These are phyloP conservation scores for Augochlorella aurata DNA, from an alignment of 2,888 invertebrate species.

Conservation along the genomic window DNA sequence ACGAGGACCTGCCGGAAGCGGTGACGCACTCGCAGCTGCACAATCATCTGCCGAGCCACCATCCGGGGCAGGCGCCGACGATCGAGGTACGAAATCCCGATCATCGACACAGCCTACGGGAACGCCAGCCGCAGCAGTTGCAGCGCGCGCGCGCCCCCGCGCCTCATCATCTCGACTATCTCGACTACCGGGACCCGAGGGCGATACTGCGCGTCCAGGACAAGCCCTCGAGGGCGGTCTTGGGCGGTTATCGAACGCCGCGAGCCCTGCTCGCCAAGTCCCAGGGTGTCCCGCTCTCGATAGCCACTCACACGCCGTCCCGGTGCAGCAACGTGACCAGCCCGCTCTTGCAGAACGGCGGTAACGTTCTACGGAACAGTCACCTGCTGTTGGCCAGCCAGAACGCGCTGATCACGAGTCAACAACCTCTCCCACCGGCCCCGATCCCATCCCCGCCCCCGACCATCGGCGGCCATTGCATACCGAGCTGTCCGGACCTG, in stretches of 20 bases:
- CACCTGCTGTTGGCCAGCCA: conserved; percentile 65
- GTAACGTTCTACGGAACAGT: conserved; percentile 57
- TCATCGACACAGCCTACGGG: conserved; percentile 71
- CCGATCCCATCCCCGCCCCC: neutral
- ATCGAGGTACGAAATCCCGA: conserved; percentile 79
- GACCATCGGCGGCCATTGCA: neutral
- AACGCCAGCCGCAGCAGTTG: conserved; percentile 63
- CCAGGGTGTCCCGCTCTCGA: conserved; percentile 72
- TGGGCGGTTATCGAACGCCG: conserved; percentile 78
- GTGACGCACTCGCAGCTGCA: conserved; percentile 82
- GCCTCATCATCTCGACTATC: conserved; percentile 79
- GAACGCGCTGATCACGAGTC: conserved; percentile 70
- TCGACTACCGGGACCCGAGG: conserved; percentile 80
- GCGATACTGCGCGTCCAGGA: conserved; percentile 77
- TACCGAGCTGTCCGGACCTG: conserved; percentile 18
- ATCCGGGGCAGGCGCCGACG: conserved; percentile 76
- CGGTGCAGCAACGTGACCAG: conserved; percentile 39
- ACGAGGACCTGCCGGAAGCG: conserved; percentile 91
- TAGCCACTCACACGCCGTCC: conserved; percentile 68
- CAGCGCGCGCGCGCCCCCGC: conserved; percentile 65
- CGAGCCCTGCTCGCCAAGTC: conserved; percentile 75
- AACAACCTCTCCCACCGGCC: conserved; percentile 48
- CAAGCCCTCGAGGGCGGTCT: conserved; percentile 77
- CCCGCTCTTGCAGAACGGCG: conserved; percentile 56
- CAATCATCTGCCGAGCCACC: conserved; percentile 72